Evolutionary conservation across 2,888 invertebrate species (phyloP).

Genomic region (Orgyia antiqua): DNA sequence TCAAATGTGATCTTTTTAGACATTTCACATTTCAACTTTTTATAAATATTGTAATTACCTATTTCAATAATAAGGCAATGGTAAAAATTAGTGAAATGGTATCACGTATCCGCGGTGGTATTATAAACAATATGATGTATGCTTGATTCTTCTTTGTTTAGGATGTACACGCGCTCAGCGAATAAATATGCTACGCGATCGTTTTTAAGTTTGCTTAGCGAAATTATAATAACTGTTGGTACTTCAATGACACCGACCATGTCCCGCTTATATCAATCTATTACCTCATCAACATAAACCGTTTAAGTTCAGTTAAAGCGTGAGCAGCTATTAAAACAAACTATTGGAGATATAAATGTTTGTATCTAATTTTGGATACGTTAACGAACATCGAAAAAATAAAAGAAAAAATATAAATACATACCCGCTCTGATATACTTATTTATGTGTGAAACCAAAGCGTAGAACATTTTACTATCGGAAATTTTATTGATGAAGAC

Average conservation of each 20-base stretch:
- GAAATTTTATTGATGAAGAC: not conserved
- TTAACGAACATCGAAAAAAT: constrained; percentile 9
- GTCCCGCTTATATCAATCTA: constrained; percentile 8
- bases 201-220: constrained; percentile 16
- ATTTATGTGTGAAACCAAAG: constrained; percentile 1
- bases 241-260: constrained; percentile 20
- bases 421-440: not conserved
- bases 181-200: constrained; percentile 18
- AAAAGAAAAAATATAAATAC: not conserved
- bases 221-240: constrained; percentile 14
- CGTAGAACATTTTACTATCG: constrained; percentile 6
- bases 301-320: constrained; percentile 6
- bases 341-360: constrained; percentile 7
- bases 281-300: constrained; percentile 5
- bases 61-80: too few species aligned
- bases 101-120: too few species aligned
- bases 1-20: too few species aligned
- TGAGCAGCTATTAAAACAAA: constrained; percentile 12
- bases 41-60: too few species aligned
- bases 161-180: constrained; percentile 3
- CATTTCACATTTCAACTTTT: too few species aligned
- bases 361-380: constrained; percentile 1
- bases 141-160: too few species aligned
- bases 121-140: too few species aligned
- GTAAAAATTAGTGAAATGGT: too few species aligned